Evolutionary conservation across 2,888 invertebrate genomes (phyloP).

Genomic region (Branchipolynoe longqiensis): DNA sequence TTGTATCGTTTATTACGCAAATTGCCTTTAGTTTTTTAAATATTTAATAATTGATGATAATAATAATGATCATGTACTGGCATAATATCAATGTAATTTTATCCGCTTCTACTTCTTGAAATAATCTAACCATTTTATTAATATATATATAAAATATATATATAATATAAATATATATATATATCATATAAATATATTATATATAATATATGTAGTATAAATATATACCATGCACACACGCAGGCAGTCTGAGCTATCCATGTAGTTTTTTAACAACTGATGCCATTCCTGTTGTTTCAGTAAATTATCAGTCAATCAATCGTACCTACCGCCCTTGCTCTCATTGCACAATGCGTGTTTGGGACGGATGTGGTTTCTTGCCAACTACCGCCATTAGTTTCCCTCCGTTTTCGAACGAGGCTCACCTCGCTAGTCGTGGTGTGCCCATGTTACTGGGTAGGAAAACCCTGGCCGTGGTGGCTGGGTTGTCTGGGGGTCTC

Average conservation of each 20-base stretch:
- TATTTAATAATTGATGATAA: background rate
- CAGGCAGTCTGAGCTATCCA: too few relatives aligned
- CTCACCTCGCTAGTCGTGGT: background rate
- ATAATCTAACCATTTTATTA: too few relatives aligned
- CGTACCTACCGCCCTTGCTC: background rate
- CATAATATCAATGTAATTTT: background rate
- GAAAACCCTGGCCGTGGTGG: too few relatives aligned
- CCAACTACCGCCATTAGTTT: slow-evolving; percentile 33
- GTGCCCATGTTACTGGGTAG: background rate
- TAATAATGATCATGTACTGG: background rate
- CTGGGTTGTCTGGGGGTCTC: too few relatives aligned
- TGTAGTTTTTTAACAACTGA: too few relatives aligned
- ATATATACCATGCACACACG: too few relatives aligned
- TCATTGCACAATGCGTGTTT: background rate
- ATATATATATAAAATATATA: too few relatives aligned
- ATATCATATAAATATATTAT: too few relatives aligned
- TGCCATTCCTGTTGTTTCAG: too few relatives aligned
- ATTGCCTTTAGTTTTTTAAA: background rate
- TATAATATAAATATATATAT: too few relatives aligned
- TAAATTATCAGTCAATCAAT: background rate
- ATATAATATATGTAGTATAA: too few relatives aligned
- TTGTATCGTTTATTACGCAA: background rate
- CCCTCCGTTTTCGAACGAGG: background rate
- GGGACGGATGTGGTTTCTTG: background rate
- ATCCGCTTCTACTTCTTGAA: background rate